A percentile compares a stretch with the other conserved stretches of the same genome.
Evolutionary conservation across 1,140 invertebrate species (phyloP).

Genomic region (Drosophila albomicans): DNA sequence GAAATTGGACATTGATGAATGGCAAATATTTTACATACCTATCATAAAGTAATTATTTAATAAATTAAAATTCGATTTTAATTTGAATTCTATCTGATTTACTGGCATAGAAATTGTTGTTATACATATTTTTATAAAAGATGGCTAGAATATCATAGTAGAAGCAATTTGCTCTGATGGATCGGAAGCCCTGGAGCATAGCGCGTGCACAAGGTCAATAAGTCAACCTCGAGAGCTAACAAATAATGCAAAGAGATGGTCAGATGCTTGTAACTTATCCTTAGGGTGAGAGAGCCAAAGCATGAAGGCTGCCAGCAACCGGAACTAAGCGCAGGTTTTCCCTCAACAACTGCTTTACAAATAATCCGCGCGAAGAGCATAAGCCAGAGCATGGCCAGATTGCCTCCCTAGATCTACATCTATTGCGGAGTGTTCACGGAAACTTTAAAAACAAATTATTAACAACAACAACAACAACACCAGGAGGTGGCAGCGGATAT

Average conservation of each 20-base stretch:
- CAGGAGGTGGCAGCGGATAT: slow-evolving; percentile 8
- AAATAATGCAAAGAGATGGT: slow-evolving; percentile 68
- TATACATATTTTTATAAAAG: background rate
- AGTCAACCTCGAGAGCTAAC: slow-evolving; percentile 67
- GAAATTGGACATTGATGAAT: slow-evolving; percentile 64
- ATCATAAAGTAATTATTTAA: slow-evolving; percentile 57
- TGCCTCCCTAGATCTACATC: slow-evolving; percentile 30
- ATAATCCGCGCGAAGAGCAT: slow-evolving; percentile 62
- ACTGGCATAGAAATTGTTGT: background rate
- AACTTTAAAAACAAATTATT: slow-evolving; percentile 79
- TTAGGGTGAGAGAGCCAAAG: background rate
- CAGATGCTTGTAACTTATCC: slow-evolving; percentile 44
- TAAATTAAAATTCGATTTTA: slow-evolving; percentile 49
- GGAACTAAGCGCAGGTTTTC: slow-evolving; percentile 55
- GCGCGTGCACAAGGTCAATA: slow-evolving; percentile 61
- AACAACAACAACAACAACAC: slow-evolving; percentile 68
- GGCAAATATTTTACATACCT: slow-evolving; percentile 46
- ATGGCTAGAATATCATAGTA: background rate
- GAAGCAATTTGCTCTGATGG: background rate
- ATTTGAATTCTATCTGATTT: background rate
- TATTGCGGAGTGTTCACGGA: slow-evolving; percentile 41
- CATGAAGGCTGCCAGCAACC: slow-evolving; percentile 38
- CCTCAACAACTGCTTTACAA: slow-evolving; percentile 64
- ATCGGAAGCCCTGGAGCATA: slow-evolving; percentile 11
- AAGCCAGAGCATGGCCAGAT: background rate